These are phyloP conservation scores for Emydura subglobosa DNA, from an alignment of 2,113 vertebrate genomes.

Conservation along the genomic window DNA sequence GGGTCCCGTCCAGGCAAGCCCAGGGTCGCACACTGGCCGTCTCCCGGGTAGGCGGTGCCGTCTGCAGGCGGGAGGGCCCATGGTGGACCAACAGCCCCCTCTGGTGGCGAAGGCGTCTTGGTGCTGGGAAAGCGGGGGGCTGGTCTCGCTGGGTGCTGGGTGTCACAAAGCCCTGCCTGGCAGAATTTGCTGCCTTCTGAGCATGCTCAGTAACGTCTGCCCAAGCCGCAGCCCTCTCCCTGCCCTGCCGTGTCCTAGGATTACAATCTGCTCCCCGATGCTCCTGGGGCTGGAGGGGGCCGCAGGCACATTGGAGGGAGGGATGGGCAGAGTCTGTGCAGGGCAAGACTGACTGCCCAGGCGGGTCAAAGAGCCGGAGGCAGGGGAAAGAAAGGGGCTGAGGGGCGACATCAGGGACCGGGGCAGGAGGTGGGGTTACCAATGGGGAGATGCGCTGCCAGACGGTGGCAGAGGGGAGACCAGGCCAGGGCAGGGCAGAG, in stretches of 20 bases:
- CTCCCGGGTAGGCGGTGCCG: rapidly evolving
- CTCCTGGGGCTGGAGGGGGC: neutral
- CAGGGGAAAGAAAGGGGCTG: too few relatives aligned
- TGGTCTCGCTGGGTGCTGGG: too few relatives aligned
- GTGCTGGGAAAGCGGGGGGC: neutral
- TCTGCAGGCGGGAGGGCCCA: neutral
- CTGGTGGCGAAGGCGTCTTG: neutral
- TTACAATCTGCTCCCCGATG: neutral
- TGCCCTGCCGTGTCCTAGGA: too few relatives aligned
- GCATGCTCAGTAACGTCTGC: neutral
- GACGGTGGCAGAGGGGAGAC: neutral
- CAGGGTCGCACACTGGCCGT: neutral
- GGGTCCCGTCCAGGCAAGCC: neutral
- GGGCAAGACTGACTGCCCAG: neutral
- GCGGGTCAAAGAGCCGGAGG: too few relatives aligned
- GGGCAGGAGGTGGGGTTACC: too few relatives aligned
- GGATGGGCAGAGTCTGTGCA: neutral
- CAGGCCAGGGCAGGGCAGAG: too few relatives aligned
- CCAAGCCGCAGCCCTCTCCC: too few relatives aligned
- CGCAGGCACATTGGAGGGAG: neutral
- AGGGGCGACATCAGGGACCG: too few relatives aligned
- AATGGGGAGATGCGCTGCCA: too few relatives aligned
- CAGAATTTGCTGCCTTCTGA: neutral
- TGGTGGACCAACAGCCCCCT: slow-evolving; percentile 2
- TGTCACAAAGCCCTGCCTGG: too few relatives aligned